phyloP scores from a whole-genome alignment of 1,140 invertebrate species.

The Drosophila dunni region DNA sequence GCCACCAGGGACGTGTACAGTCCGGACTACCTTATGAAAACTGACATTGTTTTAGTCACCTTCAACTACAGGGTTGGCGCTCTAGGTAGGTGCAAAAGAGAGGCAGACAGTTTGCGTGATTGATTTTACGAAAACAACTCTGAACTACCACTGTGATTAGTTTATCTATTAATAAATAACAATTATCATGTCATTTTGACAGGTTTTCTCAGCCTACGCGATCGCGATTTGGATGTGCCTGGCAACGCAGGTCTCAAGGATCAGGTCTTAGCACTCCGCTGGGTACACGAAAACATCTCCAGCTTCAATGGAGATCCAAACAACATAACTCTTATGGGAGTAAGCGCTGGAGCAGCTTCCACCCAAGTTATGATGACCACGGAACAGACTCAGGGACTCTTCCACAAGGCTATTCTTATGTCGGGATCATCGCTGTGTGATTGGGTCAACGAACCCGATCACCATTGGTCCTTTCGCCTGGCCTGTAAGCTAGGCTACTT shows the following conservation, averaged over 20 bases:
- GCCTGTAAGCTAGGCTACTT: constrained; percentile 69
- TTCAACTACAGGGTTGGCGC: constrained; percentile 89
- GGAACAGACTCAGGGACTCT: constrained; percentile 85
- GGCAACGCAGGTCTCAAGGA: constrained; percentile 84
- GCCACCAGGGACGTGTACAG: constrained; percentile 85
- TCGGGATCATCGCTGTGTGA: constrained; percentile 86
- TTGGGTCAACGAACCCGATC: constrained; percentile 58
- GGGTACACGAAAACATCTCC: constrained; percentile 77
- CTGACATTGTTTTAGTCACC: constrained; percentile 88
- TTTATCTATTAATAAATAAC: neutral
- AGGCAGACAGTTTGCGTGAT: neutral
- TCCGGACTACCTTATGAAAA: constrained; percentile 87
- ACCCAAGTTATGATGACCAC: constrained; percentile 66
- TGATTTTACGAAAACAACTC: neutral
- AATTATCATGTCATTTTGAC: constrained; percentile 18
- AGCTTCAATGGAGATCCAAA: constrained; percentile 80
- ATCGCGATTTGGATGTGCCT: constrained; percentile 75
- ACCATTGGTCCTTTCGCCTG: constrained; percentile 53
- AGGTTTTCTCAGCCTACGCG: constrained; percentile 78
- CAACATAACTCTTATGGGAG: constrained; percentile 79
- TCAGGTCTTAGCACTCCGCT: constrained; percentile 84
- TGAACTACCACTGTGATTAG: too few relatives aligned
- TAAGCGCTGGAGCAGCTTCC: constrained; percentile 79
- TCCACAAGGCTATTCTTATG: constrained; percentile 87
- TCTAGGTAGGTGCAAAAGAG: constrained; percentile 81